A percentile compares a stretch with the other conserved stretches of the same genome.
Conservation (phyloP, 2,113 vertebrate species). For the Miniopterus natalensis region DNA sequence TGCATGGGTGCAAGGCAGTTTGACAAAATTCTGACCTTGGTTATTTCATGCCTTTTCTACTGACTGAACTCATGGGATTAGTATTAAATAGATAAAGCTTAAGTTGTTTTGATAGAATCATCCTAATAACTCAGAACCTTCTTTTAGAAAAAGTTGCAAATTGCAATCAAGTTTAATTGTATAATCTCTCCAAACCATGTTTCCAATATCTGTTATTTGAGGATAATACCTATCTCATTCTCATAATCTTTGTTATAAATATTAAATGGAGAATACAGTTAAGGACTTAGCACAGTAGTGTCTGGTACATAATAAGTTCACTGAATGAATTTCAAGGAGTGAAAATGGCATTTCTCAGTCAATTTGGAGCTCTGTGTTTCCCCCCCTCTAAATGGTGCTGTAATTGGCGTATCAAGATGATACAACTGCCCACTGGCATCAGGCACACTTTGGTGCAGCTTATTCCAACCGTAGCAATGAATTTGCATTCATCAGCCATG, state of each 20-base stretch:
- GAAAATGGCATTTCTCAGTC: constrained; percentile 23
- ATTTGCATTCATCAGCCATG: background rate
- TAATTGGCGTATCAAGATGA: background rate
- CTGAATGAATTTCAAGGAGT: constrained; percentile 51
- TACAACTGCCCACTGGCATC: background rate
- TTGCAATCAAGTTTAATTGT: constrained; percentile 49
- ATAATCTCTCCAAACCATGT: constrained; percentile 30
- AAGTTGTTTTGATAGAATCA: constrained; percentile 49
- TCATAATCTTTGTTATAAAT: background rate
- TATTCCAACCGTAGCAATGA: background rate
- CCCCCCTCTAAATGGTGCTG: background rate
- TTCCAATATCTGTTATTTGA: constrained; percentile 25
- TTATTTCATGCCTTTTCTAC: constrained; percentile 18
- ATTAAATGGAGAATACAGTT: background rate
- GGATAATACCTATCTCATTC: background rate
- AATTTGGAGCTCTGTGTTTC: background rate
- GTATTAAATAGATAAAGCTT: constrained; percentile 24
- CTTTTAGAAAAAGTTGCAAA: constrained; percentile 52
- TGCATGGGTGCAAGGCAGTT: constrained; percentile 3
- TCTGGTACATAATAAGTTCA: background rate
- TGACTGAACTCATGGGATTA: constrained; percentile 37
- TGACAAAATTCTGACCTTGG: background rate
- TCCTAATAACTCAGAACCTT: background rate
- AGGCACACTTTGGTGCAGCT: background rate
- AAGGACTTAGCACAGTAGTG: background rate